These are phyloP conservation scores for Agrypnia vestita DNA, from an alignment of 1,140 invertebrate species.

Conservation along the genomic window DNA sequence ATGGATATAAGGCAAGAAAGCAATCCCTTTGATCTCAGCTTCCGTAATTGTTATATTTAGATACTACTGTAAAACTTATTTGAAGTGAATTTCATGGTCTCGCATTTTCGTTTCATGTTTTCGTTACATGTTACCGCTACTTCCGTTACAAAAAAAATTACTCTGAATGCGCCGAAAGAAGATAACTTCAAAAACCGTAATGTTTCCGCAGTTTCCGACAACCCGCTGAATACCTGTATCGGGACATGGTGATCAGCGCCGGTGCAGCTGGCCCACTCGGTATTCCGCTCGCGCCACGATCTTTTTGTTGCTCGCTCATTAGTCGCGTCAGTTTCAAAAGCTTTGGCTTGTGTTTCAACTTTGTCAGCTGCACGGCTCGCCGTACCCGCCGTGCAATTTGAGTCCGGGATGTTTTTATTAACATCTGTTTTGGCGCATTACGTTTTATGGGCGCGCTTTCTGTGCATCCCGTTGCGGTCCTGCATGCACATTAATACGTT, in stretches of 20 bases:
- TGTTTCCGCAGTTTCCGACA: too few relatives aligned
- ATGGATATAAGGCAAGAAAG: too few relatives aligned
- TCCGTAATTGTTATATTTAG: too few relatives aligned
- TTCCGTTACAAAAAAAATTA: too few relatives aligned
- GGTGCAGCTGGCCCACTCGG: constrained; percentile 32
- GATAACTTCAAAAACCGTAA: too few relatives aligned
- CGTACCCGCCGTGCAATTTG: background rate
- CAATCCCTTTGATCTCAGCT: too few relatives aligned
- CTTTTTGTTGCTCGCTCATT: constrained; percentile 52
- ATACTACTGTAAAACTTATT: too few relatives aligned
- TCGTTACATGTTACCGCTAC: too few relatives aligned
- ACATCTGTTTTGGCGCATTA: constrained; percentile 9
- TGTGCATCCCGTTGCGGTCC: background rate
- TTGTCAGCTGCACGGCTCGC: background rate
- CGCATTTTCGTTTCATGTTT: too few relatives aligned
- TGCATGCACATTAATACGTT: background rate
- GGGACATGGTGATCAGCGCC: background rate
- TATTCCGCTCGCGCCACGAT: constrained; percentile 33
- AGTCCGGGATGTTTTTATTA: constrained; percentile 1
- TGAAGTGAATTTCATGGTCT: too few relatives aligned
- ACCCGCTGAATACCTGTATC: too few relatives aligned
- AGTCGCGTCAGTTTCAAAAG: constrained; percentile 54
- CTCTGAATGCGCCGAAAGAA: too few relatives aligned
- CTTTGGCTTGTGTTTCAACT: constrained; percentile 49
- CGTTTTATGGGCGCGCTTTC: background rate